A percentile compares a stretch with the other conserved stretches of the same genome.
Conservation (phyloP, 2,888 invertebrate genomes). For the Silvanus unidentatus region DNA sequence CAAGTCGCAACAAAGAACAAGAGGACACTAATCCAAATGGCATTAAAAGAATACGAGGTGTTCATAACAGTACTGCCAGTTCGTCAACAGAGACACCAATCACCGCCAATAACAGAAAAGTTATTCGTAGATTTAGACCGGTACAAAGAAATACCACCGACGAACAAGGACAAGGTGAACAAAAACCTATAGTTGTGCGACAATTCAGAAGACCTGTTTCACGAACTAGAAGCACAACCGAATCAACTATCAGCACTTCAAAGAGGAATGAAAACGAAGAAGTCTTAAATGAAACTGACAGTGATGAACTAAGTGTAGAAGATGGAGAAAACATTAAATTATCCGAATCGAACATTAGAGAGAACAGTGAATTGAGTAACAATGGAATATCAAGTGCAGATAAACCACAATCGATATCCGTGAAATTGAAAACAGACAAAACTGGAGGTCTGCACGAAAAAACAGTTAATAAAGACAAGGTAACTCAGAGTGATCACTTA, state of each 20-base stretch:
- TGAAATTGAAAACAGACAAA: constrained; percentile 14
- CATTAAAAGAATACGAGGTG: constrained; percentile 16
- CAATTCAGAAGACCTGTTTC: background rate
- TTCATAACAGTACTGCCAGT: constrained; percentile 9
- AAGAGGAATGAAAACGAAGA: background rate
- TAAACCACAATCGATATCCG: background rate
- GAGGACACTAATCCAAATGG: constrained; percentile 16
- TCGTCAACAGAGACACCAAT: background rate
- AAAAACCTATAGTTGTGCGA: background rate
- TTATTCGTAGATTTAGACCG: constrained; percentile 29
- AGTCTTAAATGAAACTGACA: constrained; percentile 10
- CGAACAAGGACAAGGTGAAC: constrained; percentile 7
- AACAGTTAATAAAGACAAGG: constrained; percentile 1
- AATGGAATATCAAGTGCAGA: background rate
- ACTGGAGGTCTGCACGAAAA: constrained; percentile 14
- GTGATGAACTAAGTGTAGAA: constrained; percentile 26
- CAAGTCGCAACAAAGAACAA: background rate
- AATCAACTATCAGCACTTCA: too few species aligned
- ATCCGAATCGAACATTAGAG: constrained; percentile 44
- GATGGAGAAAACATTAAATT: constrained; percentile 45
- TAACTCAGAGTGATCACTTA: background rate
- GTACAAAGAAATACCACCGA: constrained; percentile 12
- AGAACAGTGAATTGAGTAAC: constrained; percentile 37
- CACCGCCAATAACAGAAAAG: constrained; percentile 21
- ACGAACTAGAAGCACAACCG: background rate